Conservation (phyloP, 2,113 vertebrate genomes). For the Narcine bancroftii region DNA sequence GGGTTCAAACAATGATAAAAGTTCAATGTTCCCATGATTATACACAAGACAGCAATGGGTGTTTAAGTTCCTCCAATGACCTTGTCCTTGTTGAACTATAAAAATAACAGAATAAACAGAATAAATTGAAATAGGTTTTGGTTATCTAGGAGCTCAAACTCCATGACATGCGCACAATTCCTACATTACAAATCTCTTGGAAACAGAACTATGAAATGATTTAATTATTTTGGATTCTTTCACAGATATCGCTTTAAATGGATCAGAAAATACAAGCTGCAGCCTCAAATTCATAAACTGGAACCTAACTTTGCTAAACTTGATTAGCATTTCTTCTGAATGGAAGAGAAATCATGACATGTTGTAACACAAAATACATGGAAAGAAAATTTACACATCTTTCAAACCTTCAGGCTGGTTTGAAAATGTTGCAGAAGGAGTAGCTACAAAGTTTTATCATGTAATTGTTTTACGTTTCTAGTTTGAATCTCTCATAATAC, state of each 20-base stretch:
- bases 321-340: not conserved
- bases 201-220: conserved; percentile 15
- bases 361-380: not conserved
- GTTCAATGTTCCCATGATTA: conserved; percentile 32
- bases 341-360: not conserved
- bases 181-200: not conserved
- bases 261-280: not conserved
- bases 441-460: not conserved
- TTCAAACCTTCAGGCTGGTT: not conserved
- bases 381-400: not conserved
- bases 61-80: conserved; percentile 31
- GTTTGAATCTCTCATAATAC: not conserved
- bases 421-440: not conserved
- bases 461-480: not conserved
- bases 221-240: not conserved
- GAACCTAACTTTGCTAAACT: not conserved
- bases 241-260: not conserved
- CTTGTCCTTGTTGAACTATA: conserved; percentile 34
- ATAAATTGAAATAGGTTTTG: conserved; percentile 1
- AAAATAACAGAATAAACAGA: conserved; percentile 29
- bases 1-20: conserved; percentile 36
- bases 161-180: conserved; percentile 13
- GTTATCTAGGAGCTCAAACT: conserved; percentile 31
- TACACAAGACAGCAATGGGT: conserved; percentile 12
- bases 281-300: not conserved